phyloP scores from a whole-genome alignment of 2,797 vertebrate species.

The Anolis apletophallus region DNA sequence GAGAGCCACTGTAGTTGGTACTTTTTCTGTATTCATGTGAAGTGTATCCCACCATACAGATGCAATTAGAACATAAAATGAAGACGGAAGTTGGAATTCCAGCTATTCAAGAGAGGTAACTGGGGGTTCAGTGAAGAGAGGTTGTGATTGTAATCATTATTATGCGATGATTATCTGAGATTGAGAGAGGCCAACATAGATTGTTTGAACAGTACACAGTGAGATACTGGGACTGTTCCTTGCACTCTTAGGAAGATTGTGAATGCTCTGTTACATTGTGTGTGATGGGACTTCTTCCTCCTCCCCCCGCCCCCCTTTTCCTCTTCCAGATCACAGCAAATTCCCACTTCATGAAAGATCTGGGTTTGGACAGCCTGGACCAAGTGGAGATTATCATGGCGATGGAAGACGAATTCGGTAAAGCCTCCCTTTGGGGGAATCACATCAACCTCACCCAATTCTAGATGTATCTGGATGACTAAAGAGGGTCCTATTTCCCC shows the following conservation, averaged over 20 bases:
- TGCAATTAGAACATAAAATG: too few species aligned
- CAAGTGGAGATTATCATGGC: constrained; percentile 99
- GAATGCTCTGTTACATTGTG: neutral
- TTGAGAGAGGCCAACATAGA: neutral
- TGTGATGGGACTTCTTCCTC: neutral
- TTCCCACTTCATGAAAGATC: constrained; percentile 96
- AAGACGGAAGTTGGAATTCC: too few species aligned
- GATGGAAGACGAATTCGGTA: constrained; percentile 98
- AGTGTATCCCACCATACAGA: too few species aligned
- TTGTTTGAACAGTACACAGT: neutral
- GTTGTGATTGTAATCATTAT: too few species aligned
- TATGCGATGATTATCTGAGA: too few species aligned
- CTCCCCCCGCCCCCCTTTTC: neutral
- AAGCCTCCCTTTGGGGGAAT: constrained; percentile 49
- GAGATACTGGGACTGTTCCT: neutral
- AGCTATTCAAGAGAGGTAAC: too few species aligned
- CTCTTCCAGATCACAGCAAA: constrained; percentile 81
- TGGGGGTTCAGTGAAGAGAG: too few species aligned
- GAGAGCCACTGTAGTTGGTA: too few species aligned
- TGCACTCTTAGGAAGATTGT: neutral
- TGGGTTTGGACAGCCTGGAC: constrained; percentile 97
- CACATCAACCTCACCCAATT: fast-evolving
- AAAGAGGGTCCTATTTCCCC: constrained; percentile 19
- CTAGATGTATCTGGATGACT: neutral
- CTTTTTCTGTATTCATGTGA: too few species aligned